Evolutionary conservation across 2,113 vertebrate genomes (phyloP), one percentile per base, ranked within the genome.

Genomic region (Athene cunicularia): DNA sequence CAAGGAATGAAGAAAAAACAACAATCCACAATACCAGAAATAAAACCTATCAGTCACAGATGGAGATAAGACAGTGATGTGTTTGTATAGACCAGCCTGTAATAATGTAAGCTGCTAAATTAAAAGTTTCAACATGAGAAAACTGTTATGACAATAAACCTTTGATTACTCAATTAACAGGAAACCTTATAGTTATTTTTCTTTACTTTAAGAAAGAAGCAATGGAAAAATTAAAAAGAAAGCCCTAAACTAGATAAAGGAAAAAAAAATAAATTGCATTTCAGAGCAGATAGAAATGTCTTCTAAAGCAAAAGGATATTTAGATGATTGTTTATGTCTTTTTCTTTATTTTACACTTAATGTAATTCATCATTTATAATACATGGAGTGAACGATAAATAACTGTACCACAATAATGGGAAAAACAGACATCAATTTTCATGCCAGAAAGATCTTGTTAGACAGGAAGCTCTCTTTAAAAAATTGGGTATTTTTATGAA

Each of bases 131-230:
- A 96, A 81, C 72, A 86, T 71, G 76, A 83, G 47, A 87, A 97
- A 95, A 88, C 62, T 96, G 91, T 92, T 95, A 68, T 89, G 80
- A 77, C 52, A 95, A 83, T 95, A 97, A 96, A 89, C 41, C 16
- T 92, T 93, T 88, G 26, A 90, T 96, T 95, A 92, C 59, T 74
- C 87, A 95, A 93, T 97, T 94, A 94, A 86, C 37, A 93, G 23
- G 30, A 94, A 83, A 80, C 1, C 8, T 58, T 72, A 55, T 23
- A 79, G 39, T 72, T 88, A 60, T 74, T 92, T 84, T 86, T 71
- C 8, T 68, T 86, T 86, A 74, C 33, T 67, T 85, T 32, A 60
- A 84, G 27, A 32, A 79, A 86, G 1, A 79, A 86, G 1, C 3
- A 33, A 22, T 82, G 12, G 21, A 79, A 91, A 95, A 75, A 58